Conservation (phyloP, 92 coral and sea anemone species). For the Phymanthus crucifer region DNA sequence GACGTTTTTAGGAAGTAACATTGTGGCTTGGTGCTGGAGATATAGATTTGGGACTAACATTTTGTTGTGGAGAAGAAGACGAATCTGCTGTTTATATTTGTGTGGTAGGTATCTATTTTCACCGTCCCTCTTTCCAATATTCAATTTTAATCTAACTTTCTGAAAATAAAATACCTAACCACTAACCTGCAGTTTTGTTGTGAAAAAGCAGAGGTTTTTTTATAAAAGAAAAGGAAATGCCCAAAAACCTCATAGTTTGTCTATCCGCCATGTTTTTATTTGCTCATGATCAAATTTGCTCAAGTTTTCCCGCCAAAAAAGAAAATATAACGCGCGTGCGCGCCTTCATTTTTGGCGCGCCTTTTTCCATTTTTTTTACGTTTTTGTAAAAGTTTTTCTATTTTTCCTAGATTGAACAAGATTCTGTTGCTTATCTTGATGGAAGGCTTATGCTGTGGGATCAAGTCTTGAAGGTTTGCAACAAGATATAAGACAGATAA, state of each 20-base stretch:
- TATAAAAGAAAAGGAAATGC: background rate
- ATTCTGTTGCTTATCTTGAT: constrained; percentile 93
- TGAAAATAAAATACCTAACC: background rate
- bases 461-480: constrained; percentile 86
- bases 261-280: background rate
- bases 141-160: background rate
- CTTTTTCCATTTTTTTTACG: background rate
- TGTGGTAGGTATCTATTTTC: constrained; percentile 61
- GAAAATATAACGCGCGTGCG: background rate
- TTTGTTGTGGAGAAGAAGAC: constrained; percentile 93
- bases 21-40: constrained; percentile 76
- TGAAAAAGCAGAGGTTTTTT: background rate
- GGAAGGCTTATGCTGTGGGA: constrained; percentile 91
- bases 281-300: background rate
- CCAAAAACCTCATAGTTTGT: background rate
- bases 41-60: constrained; percentile 74
- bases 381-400: background rate
- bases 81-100: constrained; percentile 88
- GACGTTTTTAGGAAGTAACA: constrained; percentile 83
- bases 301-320: constrained; percentile 18
- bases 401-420: constrained; percentile 77
- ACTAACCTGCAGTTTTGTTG: background rate
- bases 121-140: background rate
- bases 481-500: too few relatives aligned
- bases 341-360: background rate